Conservation (phyloP, 23 tunicate species). For the Botrylloides violaceus region DNA sequence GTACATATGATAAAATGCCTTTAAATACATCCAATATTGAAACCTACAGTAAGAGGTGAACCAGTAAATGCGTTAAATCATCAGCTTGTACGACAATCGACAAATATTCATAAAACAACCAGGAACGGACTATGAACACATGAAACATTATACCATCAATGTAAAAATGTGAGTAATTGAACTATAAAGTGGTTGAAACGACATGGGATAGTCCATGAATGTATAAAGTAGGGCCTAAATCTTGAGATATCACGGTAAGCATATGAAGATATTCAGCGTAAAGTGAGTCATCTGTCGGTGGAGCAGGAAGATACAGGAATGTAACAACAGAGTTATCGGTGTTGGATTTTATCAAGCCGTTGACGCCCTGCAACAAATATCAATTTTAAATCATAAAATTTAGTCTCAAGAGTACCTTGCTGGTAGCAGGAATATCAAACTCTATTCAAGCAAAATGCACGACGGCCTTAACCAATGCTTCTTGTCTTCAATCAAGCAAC, state of each 20-base stretch:
- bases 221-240: conserved; percentile 59
- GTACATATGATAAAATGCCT: too few species aligned
- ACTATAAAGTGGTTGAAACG: conserved; percentile 42
- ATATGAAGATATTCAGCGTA: conserved; percentile 37
- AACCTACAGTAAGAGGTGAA: too few species aligned
- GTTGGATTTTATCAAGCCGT: conserved; percentile 38
- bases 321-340: conserved; percentile 37
- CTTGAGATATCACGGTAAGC: conserved; percentile 38
- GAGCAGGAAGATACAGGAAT: conserved; percentile 59
- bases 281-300: conserved; percentile 17
- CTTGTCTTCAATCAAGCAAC: too few species aligned
- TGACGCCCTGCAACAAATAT: conserved; percentile 34
- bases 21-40: too few species aligned
- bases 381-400: too few species aligned
- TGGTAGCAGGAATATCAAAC: neutral
- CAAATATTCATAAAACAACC: too few species aligned
- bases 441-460: too few species aligned
- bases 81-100: too few species aligned
- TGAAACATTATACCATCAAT: too few species aligned
- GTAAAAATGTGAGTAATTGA: neutral
- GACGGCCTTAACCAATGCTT: too few species aligned
- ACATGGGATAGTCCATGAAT: conserved; percentile 71
- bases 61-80: too few species aligned
- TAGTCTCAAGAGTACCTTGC: neutral
- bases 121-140: too few species aligned